Percentiles rank a stretch among this genome's conserved stretches.
phyloP scores from a whole-genome alignment of 2,797 vertebrate genomes.

The Rhadinocentrus ornatus region DNA sequence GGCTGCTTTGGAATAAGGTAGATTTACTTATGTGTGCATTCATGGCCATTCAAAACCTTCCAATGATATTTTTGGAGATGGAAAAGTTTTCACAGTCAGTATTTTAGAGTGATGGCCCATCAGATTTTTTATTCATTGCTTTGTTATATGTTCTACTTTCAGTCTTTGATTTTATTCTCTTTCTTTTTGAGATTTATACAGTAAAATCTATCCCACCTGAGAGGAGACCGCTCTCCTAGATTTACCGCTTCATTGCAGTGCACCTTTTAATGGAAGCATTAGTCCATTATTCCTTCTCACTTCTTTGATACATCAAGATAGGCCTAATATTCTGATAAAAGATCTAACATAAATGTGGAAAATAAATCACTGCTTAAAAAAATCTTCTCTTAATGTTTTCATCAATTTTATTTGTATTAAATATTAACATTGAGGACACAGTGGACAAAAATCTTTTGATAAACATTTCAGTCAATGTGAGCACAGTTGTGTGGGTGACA shows the following conservation, averaged over 20 bases:
- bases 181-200: slow-evolving; percentile 60
- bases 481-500: slow-evolving; percentile 42
- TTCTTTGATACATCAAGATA: slow-evolving; percentile 23
- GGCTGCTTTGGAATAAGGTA: slow-evolving; percentile 59
- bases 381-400: slow-evolving; percentile 18
- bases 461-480: slow-evolving; percentile 53
- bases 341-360: not conserved
- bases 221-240: slow-evolving; percentile 35
- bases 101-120: slow-evolving; percentile 32
- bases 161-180: slow-evolving; percentile 61
- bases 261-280: slow-evolving; percentile 16
- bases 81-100: slow-evolving; percentile 35
- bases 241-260: slow-evolving; percentile 35
- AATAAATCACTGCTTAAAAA: not conserved
- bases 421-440: slow-evolving; percentile 66
- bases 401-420: slow-evolving; percentile 71
- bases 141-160: slow-evolving; percentile 59
- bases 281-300: slow-evolving; percentile 34
- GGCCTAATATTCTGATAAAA: slow-evolving; percentile 26
- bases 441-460: slow-evolving; percentile 55
- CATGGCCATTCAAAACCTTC: slow-evolving; percentile 10
- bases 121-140: slow-evolving; percentile 50
- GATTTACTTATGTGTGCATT: slow-evolving; percentile 38
- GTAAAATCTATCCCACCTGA: slow-evolving; percentile 39
- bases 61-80: slow-evolving; percentile 18